phyloP scores from a whole-genome alignment of 2,113 vertebrate species.

The Puntigrus tetrazona region DNA sequence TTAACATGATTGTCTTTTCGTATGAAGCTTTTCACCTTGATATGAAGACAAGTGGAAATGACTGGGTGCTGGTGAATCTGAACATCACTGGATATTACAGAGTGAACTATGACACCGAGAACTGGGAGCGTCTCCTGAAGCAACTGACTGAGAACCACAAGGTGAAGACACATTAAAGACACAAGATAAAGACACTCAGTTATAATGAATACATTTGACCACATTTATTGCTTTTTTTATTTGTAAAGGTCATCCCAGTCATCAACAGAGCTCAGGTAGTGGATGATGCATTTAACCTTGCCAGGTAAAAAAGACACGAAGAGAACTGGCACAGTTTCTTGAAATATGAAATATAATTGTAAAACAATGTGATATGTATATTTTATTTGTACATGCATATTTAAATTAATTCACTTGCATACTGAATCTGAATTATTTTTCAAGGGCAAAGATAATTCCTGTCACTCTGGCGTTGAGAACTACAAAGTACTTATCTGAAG shows the following conservation, averaged over 20 bases:
- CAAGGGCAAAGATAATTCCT: conserved; percentile 74
- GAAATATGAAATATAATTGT: background rate
- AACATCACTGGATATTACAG: conserved; percentile 85
- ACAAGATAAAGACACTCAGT: too few relatives aligned
- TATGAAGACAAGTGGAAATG: background rate
- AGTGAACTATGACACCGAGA: conserved; percentile 86
- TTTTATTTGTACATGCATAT: background rate
- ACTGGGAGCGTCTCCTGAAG: conserved; percentile 79
- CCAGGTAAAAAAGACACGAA: conserved; percentile 74
- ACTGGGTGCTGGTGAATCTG: conserved; percentile 86
- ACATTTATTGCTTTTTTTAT: background rate
- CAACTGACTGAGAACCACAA: conserved; percentile 59
- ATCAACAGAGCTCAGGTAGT: conserved; percentile 90
- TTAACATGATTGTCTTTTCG: background rate
- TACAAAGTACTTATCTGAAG: conserved; percentile 79
- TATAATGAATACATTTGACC: background rate
- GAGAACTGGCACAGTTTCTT: background rate
- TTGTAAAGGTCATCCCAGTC: conserved; percentile 77
- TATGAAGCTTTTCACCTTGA: conserved; percentile 21
- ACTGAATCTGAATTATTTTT: background rate
- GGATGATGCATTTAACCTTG: conserved; percentile 87
- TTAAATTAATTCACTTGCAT: background rate
- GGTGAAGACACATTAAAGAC: conserved; percentile 72
- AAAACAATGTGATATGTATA: background rate
- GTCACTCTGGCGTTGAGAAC: conserved; percentile 81